Base-by-base conservation (phyloP, 2,888 invertebrate species). In the Diarsia mendica region DNA sequence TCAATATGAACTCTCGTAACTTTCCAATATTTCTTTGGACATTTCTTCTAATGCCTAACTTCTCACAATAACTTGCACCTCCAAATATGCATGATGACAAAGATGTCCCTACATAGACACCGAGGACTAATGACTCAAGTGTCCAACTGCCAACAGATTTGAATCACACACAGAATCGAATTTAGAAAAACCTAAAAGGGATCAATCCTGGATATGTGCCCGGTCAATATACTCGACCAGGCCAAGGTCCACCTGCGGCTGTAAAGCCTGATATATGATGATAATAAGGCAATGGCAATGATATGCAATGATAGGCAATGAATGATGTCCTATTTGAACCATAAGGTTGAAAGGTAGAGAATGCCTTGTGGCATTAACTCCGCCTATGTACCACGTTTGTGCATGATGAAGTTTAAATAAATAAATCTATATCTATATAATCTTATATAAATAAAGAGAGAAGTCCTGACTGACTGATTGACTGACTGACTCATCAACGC, bases 91-190 rank as follows among this genome's bases (percentile, higher is more conserved):
- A 23, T 33, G 20, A 64, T 58, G 49, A 44, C 28, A n/a, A n/a
- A n/a, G n/a, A n/a, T n/a, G 51, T 15, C 33, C 13, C 9, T 76
- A 46, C 33, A 46, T 33, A 51, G 51, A 20, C 15, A 2, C 20
- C 46, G 20, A 67, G 20, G 60, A 3, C 51, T 46, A 60, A 33
- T 76, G 76, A 51, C 44, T 46, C 69, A 63, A 49, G 28, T 53
- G 53, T 63, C 44, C 28, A 53, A 53, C 61, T 61, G 78, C 78
- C 78, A 72, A 72, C 72, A 55, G 61, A 55, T 44, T 76, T 77
- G 28, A 55, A 28, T 48, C 44, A 44, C 28, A 46, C 39, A 33
- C 23, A n/a, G 28, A 33, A 18, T 60, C n/a, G 4, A 15, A 51
- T 69, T 33, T 5, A 44, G 8, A 28, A n/a, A n/a, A 53, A 44